Conservation (phyloP, 2,113 vertebrate genomes). For the Narcine bancroftii region DNA sequence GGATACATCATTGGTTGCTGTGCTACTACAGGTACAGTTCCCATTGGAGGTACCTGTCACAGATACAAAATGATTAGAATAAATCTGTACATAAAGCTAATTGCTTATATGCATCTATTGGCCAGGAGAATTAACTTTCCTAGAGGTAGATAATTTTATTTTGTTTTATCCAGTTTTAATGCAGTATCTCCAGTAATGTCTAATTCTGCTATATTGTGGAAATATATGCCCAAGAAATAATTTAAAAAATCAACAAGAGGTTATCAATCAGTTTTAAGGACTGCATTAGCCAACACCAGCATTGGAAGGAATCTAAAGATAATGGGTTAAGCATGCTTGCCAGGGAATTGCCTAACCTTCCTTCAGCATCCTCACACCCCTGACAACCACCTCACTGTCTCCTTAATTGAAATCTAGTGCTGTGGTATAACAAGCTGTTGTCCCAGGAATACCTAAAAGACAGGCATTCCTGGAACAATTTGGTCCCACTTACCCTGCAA, state of each 20-base stretch:
- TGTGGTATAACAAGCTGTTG: too few species aligned
- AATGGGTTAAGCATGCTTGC: too few species aligned
- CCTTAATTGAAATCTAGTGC: too few species aligned
- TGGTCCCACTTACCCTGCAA: too few species aligned
- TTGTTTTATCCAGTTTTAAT: not conserved
- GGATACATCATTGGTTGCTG: constrained; percentile 75
- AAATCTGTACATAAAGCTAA: not conserved
- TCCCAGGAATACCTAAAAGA: too few species aligned
- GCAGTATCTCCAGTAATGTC: not conserved
- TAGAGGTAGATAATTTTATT: not conserved
- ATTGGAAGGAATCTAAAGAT: not conserved
- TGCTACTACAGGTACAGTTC: constrained; percentile 68
- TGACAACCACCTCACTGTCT: too few species aligned
- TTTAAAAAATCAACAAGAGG: not conserved
- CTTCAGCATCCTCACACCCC: too few species aligned
- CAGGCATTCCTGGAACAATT: too few species aligned
- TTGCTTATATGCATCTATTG: not conserved
- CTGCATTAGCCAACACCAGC: not conserved
- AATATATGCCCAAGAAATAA: not conserved
- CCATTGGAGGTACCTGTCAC: constrained; percentile 70
- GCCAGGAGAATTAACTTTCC: too few species aligned
- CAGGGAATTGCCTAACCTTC: too few species aligned
- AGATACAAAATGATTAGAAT: not conserved
- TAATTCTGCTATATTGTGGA: not conserved
- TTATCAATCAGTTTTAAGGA: not conserved